Percentiles rank a stretch among this genome's conserved stretches.
phyloP scores from a whole-genome alignment of 2,113 vertebrate species.

The Cochlearius cochlearius region DNA sequence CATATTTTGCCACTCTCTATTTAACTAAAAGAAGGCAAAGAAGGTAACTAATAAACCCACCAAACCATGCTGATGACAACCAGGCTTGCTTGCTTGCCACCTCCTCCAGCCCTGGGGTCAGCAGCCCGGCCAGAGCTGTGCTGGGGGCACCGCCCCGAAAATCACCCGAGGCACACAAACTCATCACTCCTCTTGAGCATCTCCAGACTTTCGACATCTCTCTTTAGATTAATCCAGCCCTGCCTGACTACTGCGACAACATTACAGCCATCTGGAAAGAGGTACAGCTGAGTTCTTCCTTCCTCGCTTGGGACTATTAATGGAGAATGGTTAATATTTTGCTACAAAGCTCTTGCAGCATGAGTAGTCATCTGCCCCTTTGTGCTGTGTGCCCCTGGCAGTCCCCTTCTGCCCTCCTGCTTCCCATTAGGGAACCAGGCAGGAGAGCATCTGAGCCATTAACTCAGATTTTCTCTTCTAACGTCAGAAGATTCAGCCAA shows the following conservation, averaged over 20 bases:
- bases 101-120: neutral
- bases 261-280: neutral
- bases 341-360: neutral
- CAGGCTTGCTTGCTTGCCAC: neutral
- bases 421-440: neutral
- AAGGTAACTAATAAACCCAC: neutral
- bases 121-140: neutral
- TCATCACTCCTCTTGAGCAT: neutral
- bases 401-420: neutral
- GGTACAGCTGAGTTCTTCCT: neutral
- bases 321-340: neutral
- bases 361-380: neutral
- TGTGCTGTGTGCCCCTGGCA: neutral
- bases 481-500: constrained; percentile 28
- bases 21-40: neutral
- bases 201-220: neutral
- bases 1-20: neutral
- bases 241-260: neutral
- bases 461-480: constrained; percentile 40
- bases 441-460: constrained; percentile 39
- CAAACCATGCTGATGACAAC: neutral
- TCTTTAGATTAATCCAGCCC: neutral
- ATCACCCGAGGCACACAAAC: neutral
- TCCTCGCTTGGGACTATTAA: neutral
- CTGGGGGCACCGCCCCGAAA: neutral